A percentile compares a stretch with the other conserved stretches of the same genome.
Evolutionary conservation across 2,888 invertebrate genomes (phyloP).

Genomic region (Nemoura dubitans): DNA sequence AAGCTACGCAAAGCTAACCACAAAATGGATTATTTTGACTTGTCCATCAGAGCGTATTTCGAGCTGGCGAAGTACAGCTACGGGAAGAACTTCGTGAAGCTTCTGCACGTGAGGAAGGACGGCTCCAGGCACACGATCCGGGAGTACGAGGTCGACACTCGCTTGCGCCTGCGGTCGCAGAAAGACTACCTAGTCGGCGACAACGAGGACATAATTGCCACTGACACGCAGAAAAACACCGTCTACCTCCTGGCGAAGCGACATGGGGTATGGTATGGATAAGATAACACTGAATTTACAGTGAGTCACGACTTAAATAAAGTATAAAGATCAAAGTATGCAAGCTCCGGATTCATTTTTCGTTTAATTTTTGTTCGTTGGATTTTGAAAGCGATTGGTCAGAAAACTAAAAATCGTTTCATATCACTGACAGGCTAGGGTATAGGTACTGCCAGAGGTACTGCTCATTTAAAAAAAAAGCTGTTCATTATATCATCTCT

Average conservation of each 20-base stretch:
- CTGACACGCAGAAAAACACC: slow-evolving; percentile 85
- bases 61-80: slow-evolving; percentile 73
- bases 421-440: no score
- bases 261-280: slow-evolving; percentile 67
- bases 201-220: slow-evolving; percentile 82
- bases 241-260: slow-evolving; percentile 82
- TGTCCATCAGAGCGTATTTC: slow-evolving; percentile 39
- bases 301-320: no score
- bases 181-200: slow-evolving; percentile 79
- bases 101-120: slow-evolving; percentile 75
- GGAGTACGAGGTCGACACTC: slow-evolving; percentile 79
- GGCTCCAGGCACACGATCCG: slow-evolving; percentile 74
- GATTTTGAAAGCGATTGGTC: no score
- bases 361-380: no score
- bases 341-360: no score
- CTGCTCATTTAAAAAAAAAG: no score
- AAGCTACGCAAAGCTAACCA: no score
- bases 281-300: neutral
- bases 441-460: no score
- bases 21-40: neutral
- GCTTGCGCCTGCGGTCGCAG: slow-evolving; percentile 73
- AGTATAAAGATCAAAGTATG: no score
- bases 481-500: no score
- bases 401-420: no score
- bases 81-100: slow-evolving; percentile 79